phyloP scores from a whole-genome alignment of 2,797 vertebrate species.

The Nannoperca australis region DNA sequence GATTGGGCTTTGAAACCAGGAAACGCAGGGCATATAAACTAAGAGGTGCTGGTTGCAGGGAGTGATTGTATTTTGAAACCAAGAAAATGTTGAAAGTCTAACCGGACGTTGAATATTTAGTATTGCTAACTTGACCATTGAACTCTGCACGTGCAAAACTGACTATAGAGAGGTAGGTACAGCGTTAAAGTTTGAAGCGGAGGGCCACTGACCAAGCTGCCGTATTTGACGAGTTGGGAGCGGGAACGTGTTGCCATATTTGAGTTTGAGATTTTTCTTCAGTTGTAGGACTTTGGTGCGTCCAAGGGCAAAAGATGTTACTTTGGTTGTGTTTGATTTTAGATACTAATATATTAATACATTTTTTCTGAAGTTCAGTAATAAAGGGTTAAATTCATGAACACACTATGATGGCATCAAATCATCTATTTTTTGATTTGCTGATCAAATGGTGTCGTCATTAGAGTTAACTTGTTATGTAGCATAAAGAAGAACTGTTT shows the following conservation, averaged over 20 bases:
- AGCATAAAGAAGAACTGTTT: too few species aligned
- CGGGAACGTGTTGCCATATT: too few species aligned
- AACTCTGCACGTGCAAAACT: too few species aligned
- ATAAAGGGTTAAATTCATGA: background rate
- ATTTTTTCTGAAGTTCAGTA: background rate
- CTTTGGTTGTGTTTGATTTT: background rate
- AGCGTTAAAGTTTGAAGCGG: too few species aligned
- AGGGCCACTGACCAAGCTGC: too few species aligned
- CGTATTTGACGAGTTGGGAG: too few species aligned
- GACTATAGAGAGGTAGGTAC: too few species aligned
- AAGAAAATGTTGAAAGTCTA: background rate
- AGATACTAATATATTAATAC: too few species aligned
- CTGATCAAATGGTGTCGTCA: background rate
- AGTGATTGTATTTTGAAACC: slow-evolving; percentile 29
- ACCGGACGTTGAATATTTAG: too few species aligned
- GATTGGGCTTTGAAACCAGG: slow-evolving; percentile 32
- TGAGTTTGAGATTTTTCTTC: too few species aligned
- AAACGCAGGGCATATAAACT: slow-evolving; percentile 22
- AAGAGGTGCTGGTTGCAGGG: slow-evolving; percentile 27
- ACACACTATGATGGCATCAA: background rate
- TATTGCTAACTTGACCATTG: too few species aligned
- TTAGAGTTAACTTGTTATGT: background rate
- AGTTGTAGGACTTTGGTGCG: background rate
- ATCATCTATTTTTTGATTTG: background rate
- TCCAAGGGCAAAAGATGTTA: too few species aligned